Percentiles rank a stretch among this genome's conserved stretches.
Conservation (phyloP, 2,888 invertebrate genomes). For the Lithophane semibrunnea region DNA sequence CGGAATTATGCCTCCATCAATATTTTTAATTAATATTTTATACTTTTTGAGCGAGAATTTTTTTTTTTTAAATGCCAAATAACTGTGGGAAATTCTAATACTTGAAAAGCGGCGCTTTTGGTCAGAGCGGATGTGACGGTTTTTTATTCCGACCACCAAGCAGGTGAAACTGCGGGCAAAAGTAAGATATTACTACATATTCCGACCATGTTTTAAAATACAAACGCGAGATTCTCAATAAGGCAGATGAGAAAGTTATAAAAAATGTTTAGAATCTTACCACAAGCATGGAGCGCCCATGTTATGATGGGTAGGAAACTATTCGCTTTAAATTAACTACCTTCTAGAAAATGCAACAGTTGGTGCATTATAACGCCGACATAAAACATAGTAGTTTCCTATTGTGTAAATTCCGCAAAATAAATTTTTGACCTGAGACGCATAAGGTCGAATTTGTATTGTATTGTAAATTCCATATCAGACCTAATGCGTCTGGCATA, state of each 20-base stretch:
- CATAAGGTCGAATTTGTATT: too few relatives aligned
- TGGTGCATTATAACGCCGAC: neutral
- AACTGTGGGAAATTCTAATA: too few relatives aligned
- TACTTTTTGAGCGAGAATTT: too few relatives aligned
- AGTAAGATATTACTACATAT: neutral
- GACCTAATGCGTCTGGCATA: too few relatives aligned
- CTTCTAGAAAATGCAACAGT: neutral
- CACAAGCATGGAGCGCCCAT: neutral
- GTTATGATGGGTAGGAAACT: neutral
- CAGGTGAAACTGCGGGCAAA: neutral
- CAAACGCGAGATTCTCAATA: neutral
- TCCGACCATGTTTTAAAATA: neutral
- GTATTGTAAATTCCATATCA: too few relatives aligned
- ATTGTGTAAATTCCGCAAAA: too few relatives aligned
- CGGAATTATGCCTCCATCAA: too few relatives aligned
- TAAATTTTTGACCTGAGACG: too few relatives aligned
- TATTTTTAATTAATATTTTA: too few relatives aligned
- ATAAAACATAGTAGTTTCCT: neutral
- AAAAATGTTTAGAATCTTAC: neutral
- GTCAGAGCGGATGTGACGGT: too few relatives aligned
- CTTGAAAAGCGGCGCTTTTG: too few relatives aligned
- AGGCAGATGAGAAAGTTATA: neutral
- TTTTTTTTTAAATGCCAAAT: too few relatives aligned
- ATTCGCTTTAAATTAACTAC: neutral
- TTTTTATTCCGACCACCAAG: neutral